These are phyloP conservation scores for Palythoa grandiflora DNA, from an alignment of 92 coral and sea anemone species.

Conservation along the genomic window DNA sequence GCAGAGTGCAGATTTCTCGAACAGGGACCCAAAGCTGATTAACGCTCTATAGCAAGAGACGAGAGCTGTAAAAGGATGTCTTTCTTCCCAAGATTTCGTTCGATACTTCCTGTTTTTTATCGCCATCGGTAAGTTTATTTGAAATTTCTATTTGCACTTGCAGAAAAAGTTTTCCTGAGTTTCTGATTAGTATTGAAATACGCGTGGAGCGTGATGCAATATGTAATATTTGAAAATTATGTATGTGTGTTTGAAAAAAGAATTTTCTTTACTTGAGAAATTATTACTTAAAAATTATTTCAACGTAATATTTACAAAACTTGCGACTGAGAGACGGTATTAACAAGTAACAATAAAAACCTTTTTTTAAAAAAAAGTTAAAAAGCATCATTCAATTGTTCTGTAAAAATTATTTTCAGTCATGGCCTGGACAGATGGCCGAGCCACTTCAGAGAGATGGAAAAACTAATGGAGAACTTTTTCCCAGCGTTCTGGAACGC, in stretches of 20 bases:
- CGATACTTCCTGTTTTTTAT: constrained; percentile 61
- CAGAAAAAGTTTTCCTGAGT: too few species aligned
- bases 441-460: constrained; percentile 39
- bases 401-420: neutral
- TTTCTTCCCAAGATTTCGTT: constrained; percentile 60
- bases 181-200: too few species aligned
- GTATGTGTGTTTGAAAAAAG: too few species aligned
- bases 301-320: too few species aligned
- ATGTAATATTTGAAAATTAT: too few species aligned
- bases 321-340: too few species aligned
- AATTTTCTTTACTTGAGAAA: too few species aligned
- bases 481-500: constrained; percentile 27
- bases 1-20: neutral
- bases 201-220: too few species aligned
- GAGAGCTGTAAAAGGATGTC: constrained; percentile 40
- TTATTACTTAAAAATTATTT: too few species aligned
- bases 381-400: too few species aligned
- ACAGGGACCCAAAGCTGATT: neutral
- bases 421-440: constrained; percentile 30
- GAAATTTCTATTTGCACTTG: too few species aligned
- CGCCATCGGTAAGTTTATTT: constrained; percentile 28
- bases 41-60: neutral
- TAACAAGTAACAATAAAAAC: too few species aligned
- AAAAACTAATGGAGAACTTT: constrained; percentile 29
- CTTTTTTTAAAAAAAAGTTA: neutral